Evolutionary conservation across 2,888 invertebrate genomes (phyloP), one percentile per base, ranked within the genome.

Genomic region (Poecilobothrus nobilitatus): DNA sequence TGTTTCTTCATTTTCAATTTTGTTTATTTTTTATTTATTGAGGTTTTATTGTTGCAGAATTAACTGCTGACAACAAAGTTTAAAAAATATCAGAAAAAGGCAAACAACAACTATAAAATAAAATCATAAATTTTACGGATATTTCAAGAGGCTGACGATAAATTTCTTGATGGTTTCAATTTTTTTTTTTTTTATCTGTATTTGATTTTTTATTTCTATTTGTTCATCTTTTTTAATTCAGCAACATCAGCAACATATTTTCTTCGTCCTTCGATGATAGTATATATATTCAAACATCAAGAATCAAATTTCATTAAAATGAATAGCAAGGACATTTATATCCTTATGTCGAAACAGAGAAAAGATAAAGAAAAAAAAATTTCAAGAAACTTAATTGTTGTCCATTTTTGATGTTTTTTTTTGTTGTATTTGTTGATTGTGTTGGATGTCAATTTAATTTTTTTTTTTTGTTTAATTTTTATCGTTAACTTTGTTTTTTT

Each of bases 261-360:
- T 27, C 5, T 27, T 27, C 27, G 27, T 27, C 27, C 27, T 27
- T 27, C 27, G 27, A 27, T 27, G 27, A 27, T 27, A 27, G 27
- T 27, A 27, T 27, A 27, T 27, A 27, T 27, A 27, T 27, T 4
- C 5, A 18, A 53, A 53, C 18, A 53, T 53, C 18, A 53, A 53
- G 53, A 53, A 53, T 53, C 53, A 18, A 53, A 53, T 53, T 53
- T 53, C 53, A 53, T 53, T 53, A 53, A 27, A 53, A 53, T 53
- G 53, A 53, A n/a, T 53, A 53, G 53, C 53, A 53, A 53, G 53
- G 53, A 53, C 53, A 53, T 53, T 53, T 53, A 18, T 53, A 53
- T 53, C 18, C 53, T 53, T 53, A 53, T 53, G 53, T 18, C 15
- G 2, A 53, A 53, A 41, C 2, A 41, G n/a, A n/a, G n/a, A n/a